A percentile compares a stretch with the other conserved stretches of the same genome.
Evolutionary conservation across 2,113 vertebrate species (phyloP).

Genomic region (Brachyistius frenatus): DNA sequence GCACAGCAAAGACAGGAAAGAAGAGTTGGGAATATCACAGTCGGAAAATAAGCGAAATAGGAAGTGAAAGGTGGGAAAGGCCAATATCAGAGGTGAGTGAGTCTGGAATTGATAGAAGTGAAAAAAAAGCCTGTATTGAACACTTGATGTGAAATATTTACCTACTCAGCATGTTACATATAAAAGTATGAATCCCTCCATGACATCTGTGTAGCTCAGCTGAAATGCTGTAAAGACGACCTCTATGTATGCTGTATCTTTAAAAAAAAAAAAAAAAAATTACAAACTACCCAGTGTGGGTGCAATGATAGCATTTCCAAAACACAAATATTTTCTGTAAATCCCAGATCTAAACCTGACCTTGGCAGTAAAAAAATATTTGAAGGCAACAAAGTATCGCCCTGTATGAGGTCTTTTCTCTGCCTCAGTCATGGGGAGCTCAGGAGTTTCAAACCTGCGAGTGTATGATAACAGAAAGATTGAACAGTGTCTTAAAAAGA

Average conservation of each 20-base stretch:
- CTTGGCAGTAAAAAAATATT: slow-evolving; percentile 41
- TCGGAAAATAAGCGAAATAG: slow-evolving; percentile 57
- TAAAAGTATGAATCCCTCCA: slow-evolving; percentile 52
- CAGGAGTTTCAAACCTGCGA: slow-evolving; percentile 47
- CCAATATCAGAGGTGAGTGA: slow-evolving; percentile 44
- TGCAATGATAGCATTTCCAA: slow-evolving; percentile 42
- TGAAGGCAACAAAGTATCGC: slow-evolving; percentile 41
- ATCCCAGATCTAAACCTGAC: slow-evolving; percentile 39
- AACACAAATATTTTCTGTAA: slow-evolving; percentile 24
- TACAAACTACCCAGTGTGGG: background rate
- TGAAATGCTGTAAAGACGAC: slow-evolving; percentile 53
- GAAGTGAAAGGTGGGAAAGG: slow-evolving; percentile 36
- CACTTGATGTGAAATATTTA: slow-evolving; percentile 42
- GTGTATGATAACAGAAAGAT: slow-evolving; percentile 66
- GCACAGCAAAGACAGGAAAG: slow-evolving; percentile 38
- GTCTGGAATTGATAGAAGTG: slow-evolving; percentile 38
- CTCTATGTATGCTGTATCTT: slow-evolving; percentile 41
- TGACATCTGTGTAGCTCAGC: slow-evolving; percentile 58
- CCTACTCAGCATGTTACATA: slow-evolving; percentile 64
- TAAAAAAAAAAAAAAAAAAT: slow-evolving; percentile 45
- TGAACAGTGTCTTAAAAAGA: slow-evolving; percentile 51
- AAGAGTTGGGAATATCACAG: slow-evolving; percentile 29
- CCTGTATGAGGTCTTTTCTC: slow-evolving; percentile 4
- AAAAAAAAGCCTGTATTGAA: slow-evolving; percentile 45
- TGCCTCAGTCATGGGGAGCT: slow-evolving; percentile 14